A percentile compares a stretch with the other conserved stretches of the same genome.
Evolutionary conservation across 2,113 vertebrate genomes (phyloP).

Genomic region (Rousettus leschenaultii): DNA sequence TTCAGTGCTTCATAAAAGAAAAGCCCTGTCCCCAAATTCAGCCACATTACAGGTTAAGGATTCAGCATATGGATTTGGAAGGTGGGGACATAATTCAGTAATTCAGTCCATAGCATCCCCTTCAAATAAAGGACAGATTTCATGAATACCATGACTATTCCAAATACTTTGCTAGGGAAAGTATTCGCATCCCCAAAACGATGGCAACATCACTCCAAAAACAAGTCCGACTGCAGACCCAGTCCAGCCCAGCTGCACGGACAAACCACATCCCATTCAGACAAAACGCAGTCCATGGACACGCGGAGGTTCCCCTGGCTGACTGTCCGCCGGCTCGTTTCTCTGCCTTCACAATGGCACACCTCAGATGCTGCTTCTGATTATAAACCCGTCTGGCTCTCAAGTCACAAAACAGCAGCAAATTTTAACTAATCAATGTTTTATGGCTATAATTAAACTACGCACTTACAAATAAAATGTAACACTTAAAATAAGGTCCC

Average conservation of each 20-base stretch:
- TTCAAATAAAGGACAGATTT: background rate
- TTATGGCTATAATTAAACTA: slow-evolving; percentile 81
- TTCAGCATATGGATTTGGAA: background rate
- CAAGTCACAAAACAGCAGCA: slow-evolving; percentile 79
- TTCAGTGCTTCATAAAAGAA: background rate
- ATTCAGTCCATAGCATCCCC: background rate
- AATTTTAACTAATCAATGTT: slow-evolving; percentile 81
- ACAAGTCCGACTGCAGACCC: background rate
- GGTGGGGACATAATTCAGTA: too few species aligned
- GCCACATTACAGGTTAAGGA: background rate
- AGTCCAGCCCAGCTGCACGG: rapidly evolving
- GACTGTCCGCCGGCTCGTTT: background rate
- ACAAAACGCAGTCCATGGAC: rapidly evolving
- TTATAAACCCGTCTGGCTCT: slow-evolving; percentile 76
- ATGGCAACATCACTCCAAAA: background rate
- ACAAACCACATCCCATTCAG: background rate
- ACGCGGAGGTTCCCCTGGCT: too few species aligned
- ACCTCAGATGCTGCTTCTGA: slow-evolving; percentile 70
- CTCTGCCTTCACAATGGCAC: slow-evolving; percentile 64
- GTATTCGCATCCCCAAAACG: background rate
- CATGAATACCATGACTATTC: background rate
- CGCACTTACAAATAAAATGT: slow-evolving; percentile 82
- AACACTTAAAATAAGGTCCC: slow-evolving; percentile 79
- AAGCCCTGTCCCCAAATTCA: background rate
- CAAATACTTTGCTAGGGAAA: background rate